These are phyloP conservation scores for Lasioglossum lativentre DNA, from an alignment of 2,888 invertebrate genomes.

Conservation along the genomic window DNA sequence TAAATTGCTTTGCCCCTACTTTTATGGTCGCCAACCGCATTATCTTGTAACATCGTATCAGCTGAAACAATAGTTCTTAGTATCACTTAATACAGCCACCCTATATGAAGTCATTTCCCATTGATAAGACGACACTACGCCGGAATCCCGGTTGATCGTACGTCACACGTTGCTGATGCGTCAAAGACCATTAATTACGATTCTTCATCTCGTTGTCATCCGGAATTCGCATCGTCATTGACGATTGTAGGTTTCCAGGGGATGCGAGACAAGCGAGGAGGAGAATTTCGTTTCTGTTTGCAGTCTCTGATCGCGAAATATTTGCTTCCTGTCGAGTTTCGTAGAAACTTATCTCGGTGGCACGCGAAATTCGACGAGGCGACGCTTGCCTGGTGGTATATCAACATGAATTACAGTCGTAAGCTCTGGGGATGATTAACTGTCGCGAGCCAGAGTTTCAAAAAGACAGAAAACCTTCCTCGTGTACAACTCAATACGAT, in stretches of 20 bases:
- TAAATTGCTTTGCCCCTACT: neutral
- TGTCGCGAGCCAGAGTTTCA: neutral
- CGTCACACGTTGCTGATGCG: neutral
- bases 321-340: conserved; percentile 1
- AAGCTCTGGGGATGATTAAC: neutral
- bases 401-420: conserved; percentile 5
- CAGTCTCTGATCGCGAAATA: neutral
- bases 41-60: neutral
- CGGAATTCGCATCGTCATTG: neutral
- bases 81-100: neutral
- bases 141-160: neutral
- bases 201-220: neutral
- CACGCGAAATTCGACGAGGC: neutral
- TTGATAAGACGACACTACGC: neutral
- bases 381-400: neutral
- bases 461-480: neutral
- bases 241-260: neutral
- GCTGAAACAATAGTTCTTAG: neutral
- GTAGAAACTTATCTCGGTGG: neutral
- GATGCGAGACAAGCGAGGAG: neutral
- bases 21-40: neutral
- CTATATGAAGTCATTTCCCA: neutral
- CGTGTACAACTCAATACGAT: neutral
- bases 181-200: neutral
- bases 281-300: conserved; percentile 11